These are phyloP conservation scores for Serripes groenlandicus DNA, from an alignment of 2,888 invertebrate genomes.

Conservation along the genomic window DNA sequence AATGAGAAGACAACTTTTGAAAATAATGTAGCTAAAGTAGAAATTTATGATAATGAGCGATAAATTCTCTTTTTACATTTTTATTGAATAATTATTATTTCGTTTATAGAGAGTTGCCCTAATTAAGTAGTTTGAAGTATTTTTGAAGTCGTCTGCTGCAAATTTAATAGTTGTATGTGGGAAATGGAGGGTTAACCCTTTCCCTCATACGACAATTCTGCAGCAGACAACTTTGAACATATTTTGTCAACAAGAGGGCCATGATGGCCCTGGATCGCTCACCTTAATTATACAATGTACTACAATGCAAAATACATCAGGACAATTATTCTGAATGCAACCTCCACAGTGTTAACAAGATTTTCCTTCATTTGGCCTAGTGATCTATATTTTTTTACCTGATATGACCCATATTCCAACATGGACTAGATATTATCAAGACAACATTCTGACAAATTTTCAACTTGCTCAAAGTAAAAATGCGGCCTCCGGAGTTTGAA, in stretches of 20 bases:
- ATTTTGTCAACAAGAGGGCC: no score
- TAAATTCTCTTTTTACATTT: background rate
- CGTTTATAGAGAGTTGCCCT: no score
- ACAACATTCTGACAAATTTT: background rate
- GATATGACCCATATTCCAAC: background rate
- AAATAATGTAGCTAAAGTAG: background rate
- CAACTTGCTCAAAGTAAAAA: background rate
- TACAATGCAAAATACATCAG: background rate
- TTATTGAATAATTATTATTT: no score
- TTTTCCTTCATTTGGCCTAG: background rate
- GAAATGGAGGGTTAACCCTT: no score
- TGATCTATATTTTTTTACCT: background rate
- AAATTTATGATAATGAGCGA: background rate
- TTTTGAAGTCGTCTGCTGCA: no score
- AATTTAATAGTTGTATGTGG: no score
- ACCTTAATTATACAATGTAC: no score
- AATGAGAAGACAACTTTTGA: no score
- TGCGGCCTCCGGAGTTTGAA: background rate
- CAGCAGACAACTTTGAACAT: no score
- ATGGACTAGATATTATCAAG: background rate
- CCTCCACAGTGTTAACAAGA: background rate
- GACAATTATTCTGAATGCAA: background rate
- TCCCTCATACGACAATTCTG: no score
- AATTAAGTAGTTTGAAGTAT: no score
- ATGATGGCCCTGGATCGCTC: no score